A percentile compares a stretch with the other conserved stretches of the same genome.
Evolutionary conservation across 2,797 vertebrate species (phyloP).

Genomic region (Mionectes olivaceus): DNA sequence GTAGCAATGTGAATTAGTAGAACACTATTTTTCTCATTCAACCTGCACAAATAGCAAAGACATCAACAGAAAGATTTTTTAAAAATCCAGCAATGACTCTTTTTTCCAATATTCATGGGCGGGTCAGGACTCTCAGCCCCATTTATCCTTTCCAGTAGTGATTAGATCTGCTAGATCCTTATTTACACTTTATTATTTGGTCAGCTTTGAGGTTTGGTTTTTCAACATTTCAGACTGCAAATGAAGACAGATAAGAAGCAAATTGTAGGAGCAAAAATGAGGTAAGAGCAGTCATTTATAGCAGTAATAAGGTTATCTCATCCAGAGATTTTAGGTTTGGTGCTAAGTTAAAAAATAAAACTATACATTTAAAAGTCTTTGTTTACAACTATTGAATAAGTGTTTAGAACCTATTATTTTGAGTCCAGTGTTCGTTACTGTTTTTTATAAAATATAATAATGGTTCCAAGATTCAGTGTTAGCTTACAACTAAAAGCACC

Average conservation of each 20-base stretch:
- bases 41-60: not conserved
- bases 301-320: not conserved
- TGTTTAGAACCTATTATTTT: conserved; percentile 55
- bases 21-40: not conserved
- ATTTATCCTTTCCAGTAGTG: not conserved
- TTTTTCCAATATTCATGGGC: rapidly evolving
- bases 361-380: not conserved
- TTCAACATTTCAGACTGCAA: not conserved
- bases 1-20: not conserved
- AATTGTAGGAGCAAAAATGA: not conserved
- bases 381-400: not conserved
- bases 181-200: not conserved
- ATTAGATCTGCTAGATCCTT: not conserved
- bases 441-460: conserved; percentile 58
- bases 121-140: not conserved
- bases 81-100: not conserved
- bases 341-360: not conserved
- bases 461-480: conserved; percentile 58
- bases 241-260: not conserved
- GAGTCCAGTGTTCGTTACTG: conserved; percentile 14
- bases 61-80: not conserved
- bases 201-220: not conserved
- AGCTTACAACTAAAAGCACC: conserved; percentile 39
- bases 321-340: not conserved
- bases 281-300: not conserved